Base-by-base conservation (phyloP, 2,113 vertebrate species). In the Ailurus styani region DNA sequence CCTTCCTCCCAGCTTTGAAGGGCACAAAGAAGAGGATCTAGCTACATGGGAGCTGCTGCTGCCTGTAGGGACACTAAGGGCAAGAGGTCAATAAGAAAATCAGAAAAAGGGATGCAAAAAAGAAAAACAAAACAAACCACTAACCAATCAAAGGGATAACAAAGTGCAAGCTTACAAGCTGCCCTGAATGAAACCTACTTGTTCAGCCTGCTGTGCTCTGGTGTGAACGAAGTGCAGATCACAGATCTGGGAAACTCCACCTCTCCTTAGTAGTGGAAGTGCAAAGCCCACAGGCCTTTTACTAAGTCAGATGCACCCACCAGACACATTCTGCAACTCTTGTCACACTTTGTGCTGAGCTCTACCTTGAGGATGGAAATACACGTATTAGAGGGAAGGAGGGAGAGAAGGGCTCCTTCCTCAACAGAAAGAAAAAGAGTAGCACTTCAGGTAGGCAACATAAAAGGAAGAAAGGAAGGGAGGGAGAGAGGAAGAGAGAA, bases 301-400 rank as follows among this genome's bases (percentile, higher is more conserved):
- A 7, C 42, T 45, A 18, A 23, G 62, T 95, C 90, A 96, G 54
- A 73, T 4, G 29, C 9, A 96, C 47, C 90, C 60, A 97, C 15
- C 75, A 83, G 90, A 91, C 77, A 96, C 27, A 94, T 96, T 0
- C 0, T 87, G 34, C 27, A 97, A 47, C n/a, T 93, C 68, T 90
- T 75, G 0, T 55, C 42, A 72, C 57, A 90, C 54, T 77, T 11
- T 42, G 29, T 21, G 42, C 42, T 77, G n/a, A 52, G 88, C 21
- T 95, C 57, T 23, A 70, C 29, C 86, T 57, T 57, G 31, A 68
- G n/a, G 20, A 17, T 7, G 1, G 18, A 96, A 75, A 92, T 42
- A 5, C n/a, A 83, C 25, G 27, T 31, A 31, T 6, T 66, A 66
- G 20, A 34, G 29, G 34, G 31, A n/a, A 14, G 13, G 29, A 64